phyloP scores from a whole-genome alignment of 92 coral and sea anemone genomes.

The Zoanthus sansibaricus region DNA sequence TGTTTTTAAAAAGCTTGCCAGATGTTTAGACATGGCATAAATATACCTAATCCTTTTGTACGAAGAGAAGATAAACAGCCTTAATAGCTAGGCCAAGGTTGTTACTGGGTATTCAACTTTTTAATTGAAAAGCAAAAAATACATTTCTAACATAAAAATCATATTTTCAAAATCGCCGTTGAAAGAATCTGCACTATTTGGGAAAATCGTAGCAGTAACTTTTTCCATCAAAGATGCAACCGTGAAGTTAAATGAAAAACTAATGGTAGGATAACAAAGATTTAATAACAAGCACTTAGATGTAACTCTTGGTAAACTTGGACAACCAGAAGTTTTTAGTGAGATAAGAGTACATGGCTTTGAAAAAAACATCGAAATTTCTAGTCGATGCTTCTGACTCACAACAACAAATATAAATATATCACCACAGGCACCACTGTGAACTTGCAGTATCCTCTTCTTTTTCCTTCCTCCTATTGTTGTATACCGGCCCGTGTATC shows the following conservation, averaged over 20 bases:
- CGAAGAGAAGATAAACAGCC: too few relatives aligned
- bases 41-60: too few relatives aligned
- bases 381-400: background rate
- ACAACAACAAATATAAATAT: constrained; percentile 7
- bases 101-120: too few relatives aligned
- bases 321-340: background rate
- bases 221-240: too few relatives aligned
- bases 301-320: background rate
- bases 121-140: too few relatives aligned
- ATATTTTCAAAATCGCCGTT: too few relatives aligned
- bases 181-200: too few relatives aligned
- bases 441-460: background rate
- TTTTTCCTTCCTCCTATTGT: background rate
- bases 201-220: too few relatives aligned
- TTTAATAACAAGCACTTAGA: constrained; percentile 19
- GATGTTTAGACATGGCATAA: too few relatives aligned
- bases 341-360: background rate
- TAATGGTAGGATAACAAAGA: constrained; percentile 14
- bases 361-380: background rate
- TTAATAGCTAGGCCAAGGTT: too few relatives aligned
- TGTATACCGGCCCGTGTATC: background rate
- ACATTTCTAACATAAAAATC: too few relatives aligned
- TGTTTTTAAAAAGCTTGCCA: too few relatives aligned
- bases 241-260: background rate
- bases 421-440: background rate